These are phyloP conservation scores for Polylopha cassiicola DNA, from an alignment of 2,888 invertebrate species.

Conservation along the genomic window DNA sequence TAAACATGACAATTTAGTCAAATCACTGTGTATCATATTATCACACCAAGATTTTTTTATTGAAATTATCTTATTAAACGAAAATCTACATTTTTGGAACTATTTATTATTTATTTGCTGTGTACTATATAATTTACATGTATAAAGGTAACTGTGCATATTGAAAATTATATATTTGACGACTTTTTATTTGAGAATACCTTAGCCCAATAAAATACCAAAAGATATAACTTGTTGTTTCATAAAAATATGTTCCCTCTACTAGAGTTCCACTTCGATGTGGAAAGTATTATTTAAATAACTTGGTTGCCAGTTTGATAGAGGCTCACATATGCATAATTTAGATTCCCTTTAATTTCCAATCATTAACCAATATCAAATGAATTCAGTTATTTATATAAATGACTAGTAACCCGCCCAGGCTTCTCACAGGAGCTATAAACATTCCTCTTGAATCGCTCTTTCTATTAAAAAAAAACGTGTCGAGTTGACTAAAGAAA, in stretches of 20 bases:
- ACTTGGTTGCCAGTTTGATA: too few relatives aligned
- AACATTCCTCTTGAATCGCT: neutral
- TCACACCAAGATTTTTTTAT: constrained; percentile 69
- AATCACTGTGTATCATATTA: constrained; percentile 65
- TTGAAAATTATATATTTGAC: constrained; percentile 74
- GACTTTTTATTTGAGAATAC: constrained; percentile 72
- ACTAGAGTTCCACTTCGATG: too few relatives aligned
- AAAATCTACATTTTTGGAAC: constrained; percentile 70
- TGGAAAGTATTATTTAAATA: too few relatives aligned
- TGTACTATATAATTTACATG: constrained; percentile 77
- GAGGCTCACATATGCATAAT: too few relatives aligned
- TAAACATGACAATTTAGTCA: constrained; percentile 65
- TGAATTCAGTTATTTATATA: too few relatives aligned
- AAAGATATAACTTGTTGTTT: constrained; percentile 34
- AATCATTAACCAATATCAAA: too few relatives aligned
- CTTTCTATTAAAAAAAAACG: neutral
- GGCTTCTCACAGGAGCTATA: too few relatives aligned
- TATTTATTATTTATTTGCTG: constrained; percentile 77
- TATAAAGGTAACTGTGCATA: constrained; percentile 77
- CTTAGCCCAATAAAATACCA: constrained; percentile 68
- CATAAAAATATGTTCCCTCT: constrained; percentile 21
- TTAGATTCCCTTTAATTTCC: too few relatives aligned
- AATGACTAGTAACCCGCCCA: too few relatives aligned
- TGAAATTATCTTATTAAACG: constrained; percentile 67
- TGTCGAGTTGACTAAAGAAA: too few relatives aligned